Evolutionary conservation across 2,113 vertebrate species (phyloP).

Genomic region (Setophaga coronata): DNA sequence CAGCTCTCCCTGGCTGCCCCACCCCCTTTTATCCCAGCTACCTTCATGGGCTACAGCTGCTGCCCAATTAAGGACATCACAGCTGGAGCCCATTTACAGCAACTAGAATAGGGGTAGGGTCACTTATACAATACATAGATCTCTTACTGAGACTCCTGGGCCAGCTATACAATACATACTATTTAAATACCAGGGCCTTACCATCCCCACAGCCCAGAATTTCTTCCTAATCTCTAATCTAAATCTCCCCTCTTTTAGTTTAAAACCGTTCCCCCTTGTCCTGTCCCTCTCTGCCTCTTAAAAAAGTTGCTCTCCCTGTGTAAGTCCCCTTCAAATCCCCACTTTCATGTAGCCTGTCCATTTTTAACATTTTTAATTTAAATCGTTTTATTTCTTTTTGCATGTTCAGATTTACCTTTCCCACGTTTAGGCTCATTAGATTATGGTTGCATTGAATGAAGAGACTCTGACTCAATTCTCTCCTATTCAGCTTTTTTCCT

Average conservation of each 20-base stretch:
- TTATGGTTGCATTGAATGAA: not conserved
- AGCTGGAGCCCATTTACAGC: too few relatives aligned
- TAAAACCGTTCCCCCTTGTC: not conserved
- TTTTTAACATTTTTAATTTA: not conserved
- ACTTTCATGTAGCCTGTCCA: fast-evolving
- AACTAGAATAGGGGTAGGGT: too few relatives aligned
- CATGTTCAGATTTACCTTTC: not conserved
- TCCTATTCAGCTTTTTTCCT: not conserved
- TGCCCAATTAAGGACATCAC: too few relatives aligned
- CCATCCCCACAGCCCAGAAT: not conserved
- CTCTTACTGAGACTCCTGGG: too few relatives aligned
- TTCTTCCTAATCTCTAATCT: not conserved
- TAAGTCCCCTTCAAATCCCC: not conserved
- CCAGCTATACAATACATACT: too few relatives aligned
- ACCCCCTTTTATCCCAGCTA: too few relatives aligned
- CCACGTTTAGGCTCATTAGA: not conserved
- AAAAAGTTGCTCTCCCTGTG: not conserved
- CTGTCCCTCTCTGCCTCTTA: not conserved
- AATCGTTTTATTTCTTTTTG: not conserved
- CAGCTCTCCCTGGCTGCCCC: too few relatives aligned
- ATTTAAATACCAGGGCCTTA: not conserved
- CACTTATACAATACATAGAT: too few relatives aligned
- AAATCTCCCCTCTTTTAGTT: not conserved
- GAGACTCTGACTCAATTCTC: not conserved
- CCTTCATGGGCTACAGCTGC: too few relatives aligned